Evolutionary conservation across 2,888 invertebrate species (phyloP).

Genomic region (Thymelicus sylvestris): DNA sequence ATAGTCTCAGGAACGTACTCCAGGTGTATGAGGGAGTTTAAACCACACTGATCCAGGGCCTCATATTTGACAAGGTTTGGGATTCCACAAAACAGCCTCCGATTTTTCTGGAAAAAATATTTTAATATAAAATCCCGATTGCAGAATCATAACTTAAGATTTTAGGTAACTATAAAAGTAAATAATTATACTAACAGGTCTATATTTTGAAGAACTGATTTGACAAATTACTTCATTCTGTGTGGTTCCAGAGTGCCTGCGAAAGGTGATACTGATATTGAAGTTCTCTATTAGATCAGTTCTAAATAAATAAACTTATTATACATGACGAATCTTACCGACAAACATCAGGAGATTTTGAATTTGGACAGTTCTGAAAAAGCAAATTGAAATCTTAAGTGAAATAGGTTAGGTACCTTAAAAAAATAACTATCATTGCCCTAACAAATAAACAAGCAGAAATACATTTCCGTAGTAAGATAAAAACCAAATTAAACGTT

Average conservation of each 20-base stretch:
- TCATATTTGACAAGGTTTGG: constrained; percentile 59
- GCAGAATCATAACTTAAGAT: not conserved
- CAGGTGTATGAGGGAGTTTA: constrained; percentile 53
- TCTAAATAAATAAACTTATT: not conserved
- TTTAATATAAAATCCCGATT: not conserved
- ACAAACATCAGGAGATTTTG: constrained; percentile 62
- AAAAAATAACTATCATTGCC: too few relatives aligned
- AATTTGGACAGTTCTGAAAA: constrained; percentile 73
- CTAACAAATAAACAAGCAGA: not conserved
- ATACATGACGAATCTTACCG: constrained; percentile 56
- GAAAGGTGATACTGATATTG: constrained; percentile 22
- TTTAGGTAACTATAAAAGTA: not conserved
- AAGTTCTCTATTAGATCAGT: not conserved
- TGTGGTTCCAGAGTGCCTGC: constrained; percentile 52
- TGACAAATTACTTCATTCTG: constrained; percentile 59
- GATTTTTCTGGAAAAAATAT: constrained; percentile 61
- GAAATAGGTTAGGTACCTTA: too few relatives aligned
- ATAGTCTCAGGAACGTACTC: constrained; percentile 51
- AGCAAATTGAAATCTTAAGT: too few relatives aligned
- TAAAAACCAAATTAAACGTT: not conserved
- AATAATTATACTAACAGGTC: constrained; percentile 65
- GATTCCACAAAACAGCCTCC: constrained; percentile 64
- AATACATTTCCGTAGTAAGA: not conserved
- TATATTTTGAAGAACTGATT: constrained; percentile 68
- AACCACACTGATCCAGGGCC: constrained; percentile 56